Evolutionary conservation across 2,113 vertebrate species (phyloP).

Genomic region (Gallinago media): DNA sequence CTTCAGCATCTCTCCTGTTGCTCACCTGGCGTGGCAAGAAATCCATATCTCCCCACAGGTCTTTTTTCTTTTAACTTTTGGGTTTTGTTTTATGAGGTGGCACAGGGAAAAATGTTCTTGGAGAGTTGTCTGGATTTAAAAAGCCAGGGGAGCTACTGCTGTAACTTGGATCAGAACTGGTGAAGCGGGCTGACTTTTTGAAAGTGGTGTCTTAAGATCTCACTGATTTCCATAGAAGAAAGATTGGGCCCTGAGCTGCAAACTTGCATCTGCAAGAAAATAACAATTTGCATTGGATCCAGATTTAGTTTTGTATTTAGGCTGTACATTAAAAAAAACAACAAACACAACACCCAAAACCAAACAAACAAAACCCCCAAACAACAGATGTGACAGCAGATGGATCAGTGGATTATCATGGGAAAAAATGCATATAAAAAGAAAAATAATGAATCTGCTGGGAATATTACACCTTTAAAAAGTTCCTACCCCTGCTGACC

Average conservation of each 20-base stretch:
- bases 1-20: rapidly evolving
- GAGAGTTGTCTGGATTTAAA: neutral
- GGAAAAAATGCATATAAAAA: neutral
- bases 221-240: neutral
- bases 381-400: neutral
- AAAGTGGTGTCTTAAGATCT: neutral
- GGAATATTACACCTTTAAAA: neutral
- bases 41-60: rapidly evolving
- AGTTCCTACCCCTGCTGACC: neutral
- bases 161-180: neutral
- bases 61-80: neutral
- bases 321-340: neutral
- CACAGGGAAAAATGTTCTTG: neutral
- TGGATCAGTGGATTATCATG: neutral
- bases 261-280: neutral
- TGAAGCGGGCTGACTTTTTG: neutral
- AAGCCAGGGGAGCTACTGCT: neutral
- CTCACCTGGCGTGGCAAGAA: neutral
- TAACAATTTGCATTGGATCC: neutral
- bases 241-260: neutral
- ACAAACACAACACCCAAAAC: no score
- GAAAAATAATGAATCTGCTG: neutral
- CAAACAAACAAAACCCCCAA: neutral
- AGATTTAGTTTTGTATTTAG: neutral
- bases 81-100: neutral